Percentiles rank a stretch among this genome's conserved stretches.
Conservation (phyloP, 2,797 vertebrate species). For the Acanthis flammea region DNA sequence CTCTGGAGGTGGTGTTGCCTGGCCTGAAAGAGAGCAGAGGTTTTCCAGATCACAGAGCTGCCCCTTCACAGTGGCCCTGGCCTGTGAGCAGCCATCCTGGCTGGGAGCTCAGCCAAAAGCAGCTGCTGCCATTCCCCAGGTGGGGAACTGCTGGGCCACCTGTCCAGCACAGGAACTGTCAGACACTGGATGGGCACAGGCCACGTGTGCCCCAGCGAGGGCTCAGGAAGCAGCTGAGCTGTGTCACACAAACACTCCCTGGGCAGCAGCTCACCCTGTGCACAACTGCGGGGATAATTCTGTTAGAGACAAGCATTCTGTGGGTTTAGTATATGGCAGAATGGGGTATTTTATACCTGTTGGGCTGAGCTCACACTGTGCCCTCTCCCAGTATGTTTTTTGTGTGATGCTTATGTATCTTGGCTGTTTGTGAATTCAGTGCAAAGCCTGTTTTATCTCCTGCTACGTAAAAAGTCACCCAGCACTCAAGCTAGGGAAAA, state of each 20-base stretch:
- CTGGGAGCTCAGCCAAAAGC: background rate
- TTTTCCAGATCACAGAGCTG: background rate
- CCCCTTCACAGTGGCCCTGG: background rate
- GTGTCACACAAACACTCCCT: rapidly evolving
- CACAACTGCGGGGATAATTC: background rate
- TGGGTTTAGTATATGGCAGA: background rate
- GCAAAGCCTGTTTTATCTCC: background rate
- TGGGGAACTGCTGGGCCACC: background rate
- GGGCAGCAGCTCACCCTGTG: background rate
- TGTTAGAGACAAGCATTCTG: background rate
- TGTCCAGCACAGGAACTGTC: background rate
- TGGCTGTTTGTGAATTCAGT: background rate
- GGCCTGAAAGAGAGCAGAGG: background rate
- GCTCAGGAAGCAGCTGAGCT: background rate
- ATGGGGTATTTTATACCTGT: background rate
- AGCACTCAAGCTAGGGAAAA: background rate
- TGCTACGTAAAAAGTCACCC: background rate
- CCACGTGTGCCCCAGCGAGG: background rate
- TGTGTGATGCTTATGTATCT: rapidly evolving
- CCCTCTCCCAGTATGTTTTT: background rate
- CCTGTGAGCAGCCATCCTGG: background rate
- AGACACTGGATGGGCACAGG: background rate
- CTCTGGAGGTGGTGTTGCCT: background rate
- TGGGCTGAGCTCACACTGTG: background rate
- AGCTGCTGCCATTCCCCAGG: constrained; percentile 33